Evolutionary conservation across 2,797 vertebrate species (phyloP), one percentile per base, ranked within the genome.

Genomic region (Lagorchestes hirsutus): DNA sequence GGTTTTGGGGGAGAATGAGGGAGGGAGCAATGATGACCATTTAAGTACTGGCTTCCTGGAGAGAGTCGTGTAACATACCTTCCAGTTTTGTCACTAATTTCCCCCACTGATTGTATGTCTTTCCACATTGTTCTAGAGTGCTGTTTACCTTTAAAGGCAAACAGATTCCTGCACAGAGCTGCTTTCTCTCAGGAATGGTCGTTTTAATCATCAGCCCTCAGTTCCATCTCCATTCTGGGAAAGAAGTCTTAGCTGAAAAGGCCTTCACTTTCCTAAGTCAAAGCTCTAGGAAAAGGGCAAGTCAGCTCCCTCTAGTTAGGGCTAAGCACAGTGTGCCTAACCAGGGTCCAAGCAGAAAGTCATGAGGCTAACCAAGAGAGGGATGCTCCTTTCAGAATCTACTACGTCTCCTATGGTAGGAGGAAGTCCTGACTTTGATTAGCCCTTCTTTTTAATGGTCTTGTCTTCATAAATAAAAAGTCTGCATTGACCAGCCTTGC

Each of bases 351-450:
- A n/a, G 28, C 28, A 24, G 50, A 91, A 91, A 91, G 13, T 46
- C 90, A 54, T 91, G 90, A 54, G 57, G 93, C 74, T 2, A 52
- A 58, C 31, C 9, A 34, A 94, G n/a, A 87, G 28, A 87, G 74
- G n/a, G 56, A 93, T 54, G 56, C n/a, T 40, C 54, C 58, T 95
- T 94, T 55, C 29, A 87, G 67, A 50, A 27, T 46, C 22, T 87
- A 5, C 40, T 94, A 40, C 90, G 16, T 92, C 95, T 92, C 54
- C 11, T 87, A 52, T 90, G 91, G 22, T 55, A 93, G 46, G 93
- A 31, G 67, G 82, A 94, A 55, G 46, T 93, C 93, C 90, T 59
- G 5, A 87, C 92, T 95, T 55, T 29, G 0, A 52, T 3, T 54
- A 18, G 11, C 10, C 92, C 92, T 67, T 34, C 31, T 62, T 31